phyloP scores from a whole-genome alignment of 2,888 invertebrate genomes.

The Hypomecis atomaria region DNA sequence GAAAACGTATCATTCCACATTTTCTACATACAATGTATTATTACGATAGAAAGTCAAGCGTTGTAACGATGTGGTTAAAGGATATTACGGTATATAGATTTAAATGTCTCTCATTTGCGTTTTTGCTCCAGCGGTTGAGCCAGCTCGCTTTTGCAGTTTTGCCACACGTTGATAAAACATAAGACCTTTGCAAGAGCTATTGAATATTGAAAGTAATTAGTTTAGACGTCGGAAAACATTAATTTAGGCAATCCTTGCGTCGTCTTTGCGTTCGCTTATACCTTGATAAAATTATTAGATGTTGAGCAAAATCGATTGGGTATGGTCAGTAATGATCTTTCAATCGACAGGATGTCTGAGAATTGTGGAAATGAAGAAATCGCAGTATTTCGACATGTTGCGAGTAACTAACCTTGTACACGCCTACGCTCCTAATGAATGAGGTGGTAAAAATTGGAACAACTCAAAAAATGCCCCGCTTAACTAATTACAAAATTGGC shows the following conservation, averaged over 20 bases:
- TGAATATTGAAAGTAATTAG: slow-evolving; percentile 6
- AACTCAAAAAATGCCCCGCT: slow-evolving; percentile 33
- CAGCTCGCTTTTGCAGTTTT: slow-evolving; percentile 15
- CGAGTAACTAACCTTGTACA: slow-evolving; percentile 28
- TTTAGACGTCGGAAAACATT: slow-evolving; percentile 10
- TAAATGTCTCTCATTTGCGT: slow-evolving; percentile 26
- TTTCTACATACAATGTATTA: slow-evolving; percentile 42
- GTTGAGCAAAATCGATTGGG: slow-evolving; percentile 13
- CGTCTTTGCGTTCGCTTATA: slow-evolving; percentile 16
- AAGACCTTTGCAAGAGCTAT: neutral
- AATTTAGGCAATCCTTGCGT: slow-evolving; percentile 11
- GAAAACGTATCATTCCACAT: slow-evolving; percentile 32
- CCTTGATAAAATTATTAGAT: slow-evolving; percentile 8
- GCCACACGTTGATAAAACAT: slow-evolving; percentile 1
- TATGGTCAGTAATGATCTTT: slow-evolving; percentile 16
- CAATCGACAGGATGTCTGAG: slow-evolving; percentile 52
- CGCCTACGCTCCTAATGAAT: slow-evolving; percentile 33
- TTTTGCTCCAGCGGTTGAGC: slow-evolving; percentile 21
- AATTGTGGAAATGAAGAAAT: slow-evolving; percentile 49
- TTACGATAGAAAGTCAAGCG: slow-evolving; percentile 26
- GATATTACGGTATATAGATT: slow-evolving; percentile 33
- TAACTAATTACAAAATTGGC: slow-evolving; percentile 20
- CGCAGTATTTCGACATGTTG: slow-evolving; percentile 22
- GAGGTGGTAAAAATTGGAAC: slow-evolving; percentile 32
- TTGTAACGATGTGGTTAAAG: slow-evolving; percentile 33